These are phyloP conservation scores for Neotoxoptera formosana DNA, from an alignment of 1,140 invertebrate genomes.

Conservation along the genomic window DNA sequence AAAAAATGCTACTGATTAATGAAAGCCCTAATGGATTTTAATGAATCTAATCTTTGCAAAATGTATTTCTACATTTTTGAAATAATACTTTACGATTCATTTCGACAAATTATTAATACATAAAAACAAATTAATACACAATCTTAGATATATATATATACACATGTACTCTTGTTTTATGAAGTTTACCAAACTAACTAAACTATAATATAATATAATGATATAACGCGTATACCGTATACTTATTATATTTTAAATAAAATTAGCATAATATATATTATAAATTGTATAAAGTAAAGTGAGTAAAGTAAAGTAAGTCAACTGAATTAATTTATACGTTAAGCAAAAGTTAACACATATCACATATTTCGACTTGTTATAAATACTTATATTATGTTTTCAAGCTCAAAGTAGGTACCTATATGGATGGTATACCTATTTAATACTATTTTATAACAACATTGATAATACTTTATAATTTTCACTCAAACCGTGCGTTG, in stretches of 20 bases:
- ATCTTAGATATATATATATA: neutral
- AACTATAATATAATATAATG: neutral
- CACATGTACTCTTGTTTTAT: neutral
- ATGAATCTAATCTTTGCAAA: neutral
- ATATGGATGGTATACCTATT: too few relatives aligned
- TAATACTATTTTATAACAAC: neutral
- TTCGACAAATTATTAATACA: neutral
- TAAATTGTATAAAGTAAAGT: too few relatives aligned
- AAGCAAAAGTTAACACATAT: neutral
- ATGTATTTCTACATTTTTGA: neutral
- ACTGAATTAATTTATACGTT: neutral
- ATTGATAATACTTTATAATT: neutral
- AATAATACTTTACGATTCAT: neutral
- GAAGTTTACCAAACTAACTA: neutral
- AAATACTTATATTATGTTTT: neutral
- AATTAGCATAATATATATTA: neutral
- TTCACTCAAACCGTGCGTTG: fast-evolving
- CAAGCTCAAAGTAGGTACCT: neutral
- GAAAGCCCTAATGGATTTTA: neutral
- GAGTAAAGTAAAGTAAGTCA: too few relatives aligned
- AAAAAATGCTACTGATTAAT: neutral
- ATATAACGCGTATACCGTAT: neutral
- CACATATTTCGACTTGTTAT: neutral
- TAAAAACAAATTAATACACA: neutral
- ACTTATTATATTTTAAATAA: neutral